phyloP scores from a whole-genome alignment of 2,888 invertebrate species.

The Campoplex capitator region DNA sequence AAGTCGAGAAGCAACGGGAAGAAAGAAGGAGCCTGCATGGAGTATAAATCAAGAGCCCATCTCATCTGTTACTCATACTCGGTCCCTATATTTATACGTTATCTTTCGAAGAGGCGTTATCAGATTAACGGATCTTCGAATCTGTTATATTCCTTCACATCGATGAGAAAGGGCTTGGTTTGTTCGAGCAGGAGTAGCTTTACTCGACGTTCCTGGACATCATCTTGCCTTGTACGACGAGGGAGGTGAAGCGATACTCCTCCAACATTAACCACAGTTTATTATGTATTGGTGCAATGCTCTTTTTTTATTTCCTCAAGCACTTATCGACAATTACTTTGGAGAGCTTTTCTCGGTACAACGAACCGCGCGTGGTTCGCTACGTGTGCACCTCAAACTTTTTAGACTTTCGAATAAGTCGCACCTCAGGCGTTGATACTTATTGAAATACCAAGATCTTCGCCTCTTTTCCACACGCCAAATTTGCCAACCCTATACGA shows the following conservation, averaged over 20 bases:
- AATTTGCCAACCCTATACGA: constrained; percentile 27
- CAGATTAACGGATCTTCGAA: constrained; percentile 75
- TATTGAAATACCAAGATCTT: constrained; percentile 58
- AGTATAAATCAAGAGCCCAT: constrained; percentile 68
- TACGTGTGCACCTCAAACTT: constrained; percentile 13
- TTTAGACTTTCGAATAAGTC: constrained; percentile 25
- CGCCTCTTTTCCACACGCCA: constrained; percentile 48
- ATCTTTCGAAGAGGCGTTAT: constrained; percentile 73
- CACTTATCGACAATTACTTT: constrained; percentile 64
- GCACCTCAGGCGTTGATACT: constrained; percentile 65
- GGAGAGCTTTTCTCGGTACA: constrained; percentile 48
- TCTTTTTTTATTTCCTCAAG: constrained; percentile 26
- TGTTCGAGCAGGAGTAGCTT: constrained; percentile 28
- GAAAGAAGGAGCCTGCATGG: constrained; percentile 28
- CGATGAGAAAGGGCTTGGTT: constrained; percentile 35
- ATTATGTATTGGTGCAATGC: constrained; percentile 41
- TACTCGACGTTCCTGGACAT: constrained; percentile 16
- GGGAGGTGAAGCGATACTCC: constrained; percentile 45
- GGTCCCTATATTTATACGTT: constrained; percentile 77
- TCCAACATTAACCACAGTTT: constrained; percentile 28
- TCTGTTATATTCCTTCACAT: constrained; percentile 64
- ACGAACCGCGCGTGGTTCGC: constrained; percentile 35
- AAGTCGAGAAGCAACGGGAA: background rate
- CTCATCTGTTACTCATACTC: constrained; percentile 66
- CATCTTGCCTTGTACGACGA: constrained; percentile 5